Conservation (phyloP, 2,113 vertebrate genomes). For the Eudyptes chrysolophus region DNA sequence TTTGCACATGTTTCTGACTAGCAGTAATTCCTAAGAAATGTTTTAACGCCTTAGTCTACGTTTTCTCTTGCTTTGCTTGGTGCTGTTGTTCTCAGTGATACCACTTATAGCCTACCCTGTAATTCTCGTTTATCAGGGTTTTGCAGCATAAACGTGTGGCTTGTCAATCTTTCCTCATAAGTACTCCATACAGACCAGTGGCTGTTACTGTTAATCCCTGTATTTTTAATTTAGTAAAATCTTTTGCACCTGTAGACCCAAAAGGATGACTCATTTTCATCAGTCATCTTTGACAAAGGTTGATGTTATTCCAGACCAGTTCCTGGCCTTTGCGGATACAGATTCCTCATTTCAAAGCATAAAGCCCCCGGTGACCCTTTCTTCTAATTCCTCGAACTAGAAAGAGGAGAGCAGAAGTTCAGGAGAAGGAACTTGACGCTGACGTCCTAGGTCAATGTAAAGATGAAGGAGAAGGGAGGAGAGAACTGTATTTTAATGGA, state of each 20-base stretch:
- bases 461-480: neutral
- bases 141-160: neutral
- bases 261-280: neutral
- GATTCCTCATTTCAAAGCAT: neutral
- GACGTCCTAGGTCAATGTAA: neutral
- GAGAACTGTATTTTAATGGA: neutral
- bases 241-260: neutral
- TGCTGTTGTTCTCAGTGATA: neutral
- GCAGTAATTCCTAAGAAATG: neutral
- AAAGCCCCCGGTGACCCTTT: neutral
- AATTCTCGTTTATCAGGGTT: neutral
- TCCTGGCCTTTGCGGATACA: constrained; percentile 2
- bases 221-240: constrained; percentile 29
- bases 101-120: neutral
- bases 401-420: neutral
- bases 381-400: neutral
- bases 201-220: neutral
- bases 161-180: neutral
- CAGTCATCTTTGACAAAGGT: neutral
- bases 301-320: neutral
- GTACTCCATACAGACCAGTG: neutral
- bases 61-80: neutral
- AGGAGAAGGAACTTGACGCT: neutral
- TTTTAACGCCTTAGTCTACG: neutral
- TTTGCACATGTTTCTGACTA: neutral